Evolutionary conservation across 2,888 invertebrate species (phyloP), one percentile per base, ranked within the genome.

Genomic region (Drosophila hamatofila): DNA sequence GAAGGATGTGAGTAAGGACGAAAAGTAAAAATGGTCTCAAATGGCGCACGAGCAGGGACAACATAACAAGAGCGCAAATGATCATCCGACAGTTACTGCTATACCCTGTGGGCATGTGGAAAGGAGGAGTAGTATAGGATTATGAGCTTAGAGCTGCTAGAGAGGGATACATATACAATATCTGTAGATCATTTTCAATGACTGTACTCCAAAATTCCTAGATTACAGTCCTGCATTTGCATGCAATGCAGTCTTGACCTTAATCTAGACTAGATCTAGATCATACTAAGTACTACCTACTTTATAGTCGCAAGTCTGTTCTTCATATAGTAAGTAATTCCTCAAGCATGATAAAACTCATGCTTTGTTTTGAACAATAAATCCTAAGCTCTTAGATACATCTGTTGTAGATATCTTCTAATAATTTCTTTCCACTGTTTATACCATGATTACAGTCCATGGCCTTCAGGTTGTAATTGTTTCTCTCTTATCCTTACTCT

Each of bases 41-140:
- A 66, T 54, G 72, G 51, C 75, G 86, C 68, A 72, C 89, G 65
- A 72, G 48, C 60, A 52, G 80, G 46, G 46, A 72, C 52, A 58
- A 56, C 51, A 57, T 41, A 63, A 77, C 63, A 65, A 51, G 63
- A 52, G 54, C 54, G 48, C 56, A 80, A 74, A 79, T 79, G 72
- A 63, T 61, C 68, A 44, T 63, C 46, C 71, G 55, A 70, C 65
- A 57, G 52, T 68, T 59, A 39, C 8, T 30, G 1, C 21, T 0
- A 56, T 21, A 30, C 41, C 18, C 41, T 21, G 27, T 18, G 27
- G 2, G 2, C 0, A 8, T 37, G n/a, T 0, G 16, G 16, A 3
- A 1, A 4, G 25, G 2, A 4, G 25, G 30, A 41, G 30, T 55
- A 23, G 52, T 0, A 14, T 27, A 1, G 52, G 3, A 35, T 16